These are phyloP conservation scores for Heliothis peltigera DNA, from an alignment of 2,888 invertebrate species.

Conservation along the genomic window DNA sequence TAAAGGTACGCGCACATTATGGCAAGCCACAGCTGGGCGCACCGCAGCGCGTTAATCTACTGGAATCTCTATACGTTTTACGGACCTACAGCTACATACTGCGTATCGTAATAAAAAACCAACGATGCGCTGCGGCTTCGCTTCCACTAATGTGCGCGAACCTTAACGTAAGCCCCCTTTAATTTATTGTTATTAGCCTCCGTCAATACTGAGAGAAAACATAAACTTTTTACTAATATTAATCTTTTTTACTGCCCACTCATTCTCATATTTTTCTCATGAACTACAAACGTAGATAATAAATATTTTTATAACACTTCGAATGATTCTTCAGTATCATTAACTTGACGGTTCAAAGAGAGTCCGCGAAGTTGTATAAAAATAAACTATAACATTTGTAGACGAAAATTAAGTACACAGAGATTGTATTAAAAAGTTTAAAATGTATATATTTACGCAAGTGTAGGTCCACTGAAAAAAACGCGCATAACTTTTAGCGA, in stretches of 20 bases:
- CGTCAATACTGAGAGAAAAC: conserved; percentile 24
- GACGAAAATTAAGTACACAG: conserved; percentile 57
- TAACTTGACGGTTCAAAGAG: conserved; percentile 2
- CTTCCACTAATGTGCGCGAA: conserved; percentile 36
- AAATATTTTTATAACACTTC: conserved; percentile 19
- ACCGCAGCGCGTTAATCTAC: conserved; percentile 42
- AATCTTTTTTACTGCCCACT: conserved; percentile 19
- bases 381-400: conserved; percentile 32
- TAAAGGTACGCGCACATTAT: conserved; percentile 21
- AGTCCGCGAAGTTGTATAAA: conserved; percentile 12
- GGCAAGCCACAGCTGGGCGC: conserved; percentile 28
- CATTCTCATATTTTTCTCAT: conserved; percentile 6
- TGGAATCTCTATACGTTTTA: conserved; percentile 44
- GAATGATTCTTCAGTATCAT: conserved; percentile 11
- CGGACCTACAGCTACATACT: conserved; percentile 16
- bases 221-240: conserved; percentile 37
- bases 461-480: conserved; percentile 68
- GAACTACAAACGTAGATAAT: conserved; percentile 3
- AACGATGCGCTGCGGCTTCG: conserved; percentile 30
- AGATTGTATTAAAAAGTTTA: conserved; percentile 68
- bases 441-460: conserved; percentile 72
- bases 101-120: conserved; percentile 36
- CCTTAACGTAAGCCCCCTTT: conserved; percentile 38
- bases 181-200: conserved; percentile 27
- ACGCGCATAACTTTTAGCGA: conserved; percentile 75